These are phyloP conservation scores for Smutsia gigantea DNA, from an alignment of 2,797 vertebrate species.

Conservation along the genomic window DNA sequence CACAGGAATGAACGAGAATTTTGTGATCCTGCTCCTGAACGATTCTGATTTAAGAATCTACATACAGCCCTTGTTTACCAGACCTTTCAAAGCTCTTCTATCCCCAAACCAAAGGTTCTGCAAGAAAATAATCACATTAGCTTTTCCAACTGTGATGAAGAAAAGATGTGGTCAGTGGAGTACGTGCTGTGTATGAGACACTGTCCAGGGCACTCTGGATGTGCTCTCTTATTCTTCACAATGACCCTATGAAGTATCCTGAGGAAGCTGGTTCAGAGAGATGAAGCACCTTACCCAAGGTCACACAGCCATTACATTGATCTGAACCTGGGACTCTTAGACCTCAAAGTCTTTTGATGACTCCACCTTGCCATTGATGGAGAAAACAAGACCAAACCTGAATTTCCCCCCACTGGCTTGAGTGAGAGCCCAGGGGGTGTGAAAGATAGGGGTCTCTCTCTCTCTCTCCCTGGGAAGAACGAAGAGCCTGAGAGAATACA, in stretches of 20 bases:
- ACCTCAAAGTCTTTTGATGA: background rate
- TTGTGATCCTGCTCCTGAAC: background rate
- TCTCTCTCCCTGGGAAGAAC: background rate
- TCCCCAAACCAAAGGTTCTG: background rate
- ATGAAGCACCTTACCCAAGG: background rate
- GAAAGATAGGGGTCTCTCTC: background rate
- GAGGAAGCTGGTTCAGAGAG: background rate
- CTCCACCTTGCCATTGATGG: background rate
- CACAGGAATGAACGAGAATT: background rate
- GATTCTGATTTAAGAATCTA: background rate
- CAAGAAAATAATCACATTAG: background rate
- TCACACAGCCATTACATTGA: background rate
- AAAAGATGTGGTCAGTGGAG: background rate
- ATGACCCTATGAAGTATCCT: background rate
- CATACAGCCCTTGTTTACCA: background rate
- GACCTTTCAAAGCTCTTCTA: background rate
- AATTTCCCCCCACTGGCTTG: background rate
- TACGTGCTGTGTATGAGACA: background rate
- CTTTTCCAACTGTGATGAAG: background rate
- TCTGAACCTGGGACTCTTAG: background rate
- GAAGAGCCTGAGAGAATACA: conserved; percentile 69
- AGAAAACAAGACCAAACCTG: conserved; percentile 33
- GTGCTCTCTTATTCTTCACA: background rate
- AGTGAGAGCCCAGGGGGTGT: background rate
- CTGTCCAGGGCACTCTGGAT: background rate